Conservation (phyloP, 2,888 invertebrate genomes). For the Epirrhoe tristata region DNA sequence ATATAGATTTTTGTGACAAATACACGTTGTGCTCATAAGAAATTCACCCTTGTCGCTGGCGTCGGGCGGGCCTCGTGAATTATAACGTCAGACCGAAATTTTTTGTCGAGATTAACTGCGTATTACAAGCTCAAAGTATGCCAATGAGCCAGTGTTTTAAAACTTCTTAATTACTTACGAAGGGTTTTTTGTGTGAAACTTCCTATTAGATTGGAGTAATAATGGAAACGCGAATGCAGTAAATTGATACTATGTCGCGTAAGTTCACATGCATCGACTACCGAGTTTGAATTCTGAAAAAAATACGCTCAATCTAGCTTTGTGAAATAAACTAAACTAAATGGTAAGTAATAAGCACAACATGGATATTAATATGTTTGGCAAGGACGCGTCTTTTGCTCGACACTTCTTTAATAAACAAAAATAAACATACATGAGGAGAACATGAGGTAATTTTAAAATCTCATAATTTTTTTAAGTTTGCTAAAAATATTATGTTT, state of each 20-base stretch:
- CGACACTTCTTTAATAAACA: no score
- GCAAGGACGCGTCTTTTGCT: no score
- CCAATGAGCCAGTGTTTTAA: conserved; percentile 74
- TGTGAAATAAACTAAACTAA: no score
- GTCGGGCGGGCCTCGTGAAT: conserved; percentile 69
- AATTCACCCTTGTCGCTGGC: conserved; percentile 75
- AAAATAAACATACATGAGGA: no score
- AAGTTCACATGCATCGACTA: background rate
- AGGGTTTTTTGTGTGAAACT: conserved; percentile 63
- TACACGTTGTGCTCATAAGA: conserved; percentile 71
- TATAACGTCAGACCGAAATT: conserved; percentile 76
- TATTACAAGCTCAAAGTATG: conserved; percentile 78
- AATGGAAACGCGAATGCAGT: background rate
- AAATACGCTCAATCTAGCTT: no score
- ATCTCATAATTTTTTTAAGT: no score
- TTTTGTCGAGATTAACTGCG: conserved; percentile 78
- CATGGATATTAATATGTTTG: no score
- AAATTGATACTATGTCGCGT: background rate
- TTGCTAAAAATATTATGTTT: no score
- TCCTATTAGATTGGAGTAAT: background rate
- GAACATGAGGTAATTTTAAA: no score
- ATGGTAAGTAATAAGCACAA: no score
- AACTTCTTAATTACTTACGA: conserved; percentile 78
- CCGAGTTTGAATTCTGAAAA: background rate
- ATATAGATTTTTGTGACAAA: conserved; percentile 71